These are phyloP conservation scores for Apteryx owenii DNA, from an alignment of 2,113 vertebrate species.

Conservation along the genomic window DNA sequence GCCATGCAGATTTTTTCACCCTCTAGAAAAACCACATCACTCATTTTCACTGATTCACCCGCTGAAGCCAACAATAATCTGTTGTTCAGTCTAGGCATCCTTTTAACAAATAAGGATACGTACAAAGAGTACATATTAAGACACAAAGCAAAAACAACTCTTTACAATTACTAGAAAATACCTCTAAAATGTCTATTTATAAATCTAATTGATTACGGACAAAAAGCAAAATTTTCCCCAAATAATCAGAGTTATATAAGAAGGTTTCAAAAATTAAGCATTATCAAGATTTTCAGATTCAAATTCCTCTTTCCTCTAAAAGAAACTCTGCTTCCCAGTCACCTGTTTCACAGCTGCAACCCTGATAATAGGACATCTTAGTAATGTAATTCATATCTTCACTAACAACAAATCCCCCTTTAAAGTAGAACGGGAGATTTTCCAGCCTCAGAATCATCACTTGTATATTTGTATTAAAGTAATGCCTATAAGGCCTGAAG, in stretches of 20 bases:
- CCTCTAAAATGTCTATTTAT: background rate
- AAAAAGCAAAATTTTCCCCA: background rate
- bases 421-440: background rate
- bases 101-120: background rate
- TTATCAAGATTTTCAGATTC: background rate
- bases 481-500: conserved; percentile 16
- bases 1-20: conserved; percentile 32
- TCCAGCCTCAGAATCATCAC: conserved; percentile 24
- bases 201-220: background rate
- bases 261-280: background rate
- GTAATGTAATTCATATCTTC: background rate
- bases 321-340: background rate
- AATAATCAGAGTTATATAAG: background rate
- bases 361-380: background rate
- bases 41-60: conserved; percentile 29
- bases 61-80: background rate
- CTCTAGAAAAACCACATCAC: background rate
- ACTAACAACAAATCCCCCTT: conserved; percentile 17
- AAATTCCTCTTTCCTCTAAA: background rate
- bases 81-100: background rate
- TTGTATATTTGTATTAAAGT: conserved; percentile 42
- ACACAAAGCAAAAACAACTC: background rate
- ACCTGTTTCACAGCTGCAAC: background rate
- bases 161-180: background rate
- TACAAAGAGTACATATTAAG: background rate